Base-by-base conservation (phyloP, 2,888 invertebrate genomes). In the Linyphia triangularis region DNA sequence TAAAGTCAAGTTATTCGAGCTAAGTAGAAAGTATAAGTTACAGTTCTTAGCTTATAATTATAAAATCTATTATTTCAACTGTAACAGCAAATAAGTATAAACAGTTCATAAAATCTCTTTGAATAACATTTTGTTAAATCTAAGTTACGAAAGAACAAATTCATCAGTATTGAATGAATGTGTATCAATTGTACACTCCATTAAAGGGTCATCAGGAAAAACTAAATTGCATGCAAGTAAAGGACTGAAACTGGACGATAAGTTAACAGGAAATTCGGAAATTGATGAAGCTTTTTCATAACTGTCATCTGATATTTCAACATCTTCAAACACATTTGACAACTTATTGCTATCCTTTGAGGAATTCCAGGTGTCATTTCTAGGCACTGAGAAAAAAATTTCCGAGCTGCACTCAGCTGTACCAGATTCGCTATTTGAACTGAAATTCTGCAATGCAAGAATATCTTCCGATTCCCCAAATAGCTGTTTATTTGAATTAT, bases 381-480 rank as follows among this genome's bases (percentile, higher is more conserved):
- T 51, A 10, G 78, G 43, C 10, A 67, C 30, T 33, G 10, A 63
- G 28, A 79, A 73, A 67, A 79, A 40, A 51, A 73, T 69, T n/a
- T 85, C 72, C 22, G 85, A 28, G 16, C 67, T 7, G n/a, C 85
- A 70, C 4, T 78, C 77, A 16, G 59, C 24, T 0, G 37, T 37
- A 22, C 37, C 28, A 9, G 77, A 24, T 13, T 61, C 51, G n/a
- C 16, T 40, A 13, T 5, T 70, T 6, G 85, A 16, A 26, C 70
- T 22, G 28, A 78, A 85, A 16, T 57, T 16, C 24, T 59, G 61
- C 26, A 78, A 37, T 3, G 67, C 26, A 37, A 85, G 77, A 43
- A 85, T 69, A 59, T 85, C 85, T 28, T 30, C 67, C 13, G 85
- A 40, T 13, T 65, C 85, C 13, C 63, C 85, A 73, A 86, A 86